These are phyloP conservation scores for Petrophora chlorosata DNA, from an alignment of 2,888 invertebrate species.

Conservation along the genomic window DNA sequence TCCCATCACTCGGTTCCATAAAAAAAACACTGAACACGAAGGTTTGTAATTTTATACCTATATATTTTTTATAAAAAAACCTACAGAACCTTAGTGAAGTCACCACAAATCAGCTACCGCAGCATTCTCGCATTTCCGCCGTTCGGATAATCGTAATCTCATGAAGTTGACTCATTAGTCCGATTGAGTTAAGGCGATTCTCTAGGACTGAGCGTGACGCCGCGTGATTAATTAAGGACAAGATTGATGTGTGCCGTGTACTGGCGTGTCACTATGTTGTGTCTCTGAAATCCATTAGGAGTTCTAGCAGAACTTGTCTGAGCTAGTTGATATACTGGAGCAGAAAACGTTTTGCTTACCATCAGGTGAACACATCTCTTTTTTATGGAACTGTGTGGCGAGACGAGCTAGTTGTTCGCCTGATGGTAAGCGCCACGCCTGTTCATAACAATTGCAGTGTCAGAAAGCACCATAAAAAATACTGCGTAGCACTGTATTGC, in stretches of 20 bases:
- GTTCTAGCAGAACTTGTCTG: constrained; percentile 1
- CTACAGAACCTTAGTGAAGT: constrained; percentile 15
- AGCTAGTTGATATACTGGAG: not conserved
- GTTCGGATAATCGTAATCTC: constrained; percentile 55
- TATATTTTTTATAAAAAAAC: too few species aligned
- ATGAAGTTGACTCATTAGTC: constrained; percentile 60
- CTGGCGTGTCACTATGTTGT: constrained; percentile 22
- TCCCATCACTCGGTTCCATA: too few species aligned
- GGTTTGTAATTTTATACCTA: too few species aligned
- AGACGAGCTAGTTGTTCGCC: too few species aligned
- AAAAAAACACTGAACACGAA: too few species aligned
- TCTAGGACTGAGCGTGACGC: constrained; percentile 33
- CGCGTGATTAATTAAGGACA: constrained; percentile 36
- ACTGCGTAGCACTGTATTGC: too few species aligned
- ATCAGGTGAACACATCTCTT: too few species aligned
- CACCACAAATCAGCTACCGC: not conserved
- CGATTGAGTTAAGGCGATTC: constrained; percentile 51
- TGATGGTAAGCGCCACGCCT: too few species aligned
- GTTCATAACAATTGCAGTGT: too few species aligned
- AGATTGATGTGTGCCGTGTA: constrained; percentile 38
- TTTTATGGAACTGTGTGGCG: too few species aligned
- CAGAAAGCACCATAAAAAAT: too few species aligned
- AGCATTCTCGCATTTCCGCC: constrained; percentile 38
- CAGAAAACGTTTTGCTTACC: too few species aligned
- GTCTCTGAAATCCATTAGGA: constrained; percentile 33